A percentile compares a stretch with the other conserved stretches of the same genome.
Conservation (phyloP, 2,888 invertebrate genomes). For the Patella depressa region DNA sequence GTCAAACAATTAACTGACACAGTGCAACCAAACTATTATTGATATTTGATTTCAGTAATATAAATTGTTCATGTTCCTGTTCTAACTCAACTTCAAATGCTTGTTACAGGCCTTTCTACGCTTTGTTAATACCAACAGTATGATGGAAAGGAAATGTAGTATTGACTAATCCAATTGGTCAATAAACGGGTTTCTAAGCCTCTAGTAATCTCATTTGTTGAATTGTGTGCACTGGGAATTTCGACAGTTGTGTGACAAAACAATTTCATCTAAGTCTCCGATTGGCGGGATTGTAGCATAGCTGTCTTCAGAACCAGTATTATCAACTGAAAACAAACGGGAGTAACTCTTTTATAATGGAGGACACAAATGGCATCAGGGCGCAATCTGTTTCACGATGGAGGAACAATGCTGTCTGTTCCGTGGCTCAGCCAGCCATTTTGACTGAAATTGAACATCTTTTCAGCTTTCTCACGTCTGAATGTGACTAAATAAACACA, state of each 20-base stretch:
- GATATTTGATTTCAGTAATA: neutral
- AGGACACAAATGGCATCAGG: constrained; percentile 1
- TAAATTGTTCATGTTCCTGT: neutral
- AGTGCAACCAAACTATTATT: neutral
- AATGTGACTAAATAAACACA: neutral
- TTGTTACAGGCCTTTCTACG: neutral
- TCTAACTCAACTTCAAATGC: neutral
- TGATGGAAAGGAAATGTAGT: constrained; percentile 6
- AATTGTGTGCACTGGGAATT: neutral
- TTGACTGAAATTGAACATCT: constrained; percentile 1
- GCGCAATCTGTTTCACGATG: constrained; percentile 5
- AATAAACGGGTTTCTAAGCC: neutral
- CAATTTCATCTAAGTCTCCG: neutral
- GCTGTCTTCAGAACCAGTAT: neutral
- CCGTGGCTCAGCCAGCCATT: neutral
- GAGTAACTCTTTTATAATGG: constrained; percentile 4
- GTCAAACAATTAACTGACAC: too few species aligned
- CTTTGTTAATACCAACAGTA: neutral
- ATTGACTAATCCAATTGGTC: constrained; percentile 5
- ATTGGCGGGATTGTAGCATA: neutral
- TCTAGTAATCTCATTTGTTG: too few species aligned
- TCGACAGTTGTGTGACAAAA: constrained; percentile 6
- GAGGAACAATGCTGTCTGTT: neutral
- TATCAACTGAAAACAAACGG: neutral
- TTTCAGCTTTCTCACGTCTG: neutral